phyloP scores from a whole-genome alignment of 2,888 invertebrate species.

The Melanargia galathea region DNA sequence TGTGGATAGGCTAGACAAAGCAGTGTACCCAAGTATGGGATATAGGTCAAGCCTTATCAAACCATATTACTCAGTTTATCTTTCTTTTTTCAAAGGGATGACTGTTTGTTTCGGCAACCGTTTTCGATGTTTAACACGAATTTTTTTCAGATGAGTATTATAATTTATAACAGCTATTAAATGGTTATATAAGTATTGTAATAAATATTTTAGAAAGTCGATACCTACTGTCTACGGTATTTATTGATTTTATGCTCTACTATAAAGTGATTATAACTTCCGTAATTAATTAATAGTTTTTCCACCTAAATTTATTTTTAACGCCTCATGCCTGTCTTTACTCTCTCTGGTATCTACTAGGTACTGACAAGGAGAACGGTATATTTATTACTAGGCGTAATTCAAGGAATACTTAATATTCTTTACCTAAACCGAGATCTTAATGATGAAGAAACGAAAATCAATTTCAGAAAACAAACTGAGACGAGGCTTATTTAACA shows the following conservation, averaged over 20 bases:
- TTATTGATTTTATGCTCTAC: constrained; percentile 13
- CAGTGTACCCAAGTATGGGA: no score
- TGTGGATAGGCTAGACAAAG: no score
- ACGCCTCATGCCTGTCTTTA: no score
- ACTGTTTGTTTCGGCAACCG: no score
- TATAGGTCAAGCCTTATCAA: no score
- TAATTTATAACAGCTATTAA: not conserved
- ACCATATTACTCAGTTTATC: no score
- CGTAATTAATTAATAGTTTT: not conserved
- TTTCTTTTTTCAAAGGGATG: no score
- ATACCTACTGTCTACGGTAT: not conserved
- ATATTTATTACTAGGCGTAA: no score
- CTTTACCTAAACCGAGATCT: no score
- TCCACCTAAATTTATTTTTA: not conserved
- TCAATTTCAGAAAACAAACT: not conserved
- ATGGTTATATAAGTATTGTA: not conserved
- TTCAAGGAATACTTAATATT: no score
- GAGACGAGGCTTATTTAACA: not conserved
- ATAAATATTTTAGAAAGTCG: constrained; percentile 1
- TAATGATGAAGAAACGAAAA: not conserved
- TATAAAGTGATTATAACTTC: not conserved
- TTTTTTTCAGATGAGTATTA: not conserved
- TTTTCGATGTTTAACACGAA: not conserved
- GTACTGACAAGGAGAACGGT: no score
- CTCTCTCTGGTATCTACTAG: no score